Evolutionary conservation across 2,113 vertebrate genomes (phyloP).

Genomic region (Zeus faber): DNA sequence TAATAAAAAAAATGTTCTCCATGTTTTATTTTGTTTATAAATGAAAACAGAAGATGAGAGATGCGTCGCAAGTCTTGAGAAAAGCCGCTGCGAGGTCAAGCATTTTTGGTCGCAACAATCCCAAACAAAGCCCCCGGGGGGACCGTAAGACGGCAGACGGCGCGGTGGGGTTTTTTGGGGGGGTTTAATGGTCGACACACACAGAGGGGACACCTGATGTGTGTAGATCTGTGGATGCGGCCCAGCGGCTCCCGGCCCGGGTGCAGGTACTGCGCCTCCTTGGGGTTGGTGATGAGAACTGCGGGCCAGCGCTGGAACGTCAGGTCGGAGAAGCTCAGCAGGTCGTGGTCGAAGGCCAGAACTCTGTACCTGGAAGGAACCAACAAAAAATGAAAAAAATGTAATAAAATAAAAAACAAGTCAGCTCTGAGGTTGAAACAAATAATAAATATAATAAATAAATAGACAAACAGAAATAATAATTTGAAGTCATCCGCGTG

Average conservation of each 20-base stretch:
- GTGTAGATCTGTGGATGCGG: conserved; percentile 84
- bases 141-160: no score
- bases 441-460: no score
- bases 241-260: conserved; percentile 84
- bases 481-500: no score
- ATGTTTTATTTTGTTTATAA: no score
- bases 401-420: background rate
- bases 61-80: no score
- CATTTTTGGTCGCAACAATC: no score
- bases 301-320: conserved; percentile 89
- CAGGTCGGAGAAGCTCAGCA: conserved; percentile 91
- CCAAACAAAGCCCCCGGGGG: no score
- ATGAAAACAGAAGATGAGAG: no score
- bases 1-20: no score
- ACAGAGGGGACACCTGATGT: conserved; percentile 84
- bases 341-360: conserved; percentile 91
- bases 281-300: conserved; percentile 94
- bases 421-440: no score
- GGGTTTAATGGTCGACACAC: conserved; percentile 10
- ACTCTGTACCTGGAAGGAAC: conserved; percentile 84
- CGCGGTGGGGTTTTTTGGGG: background rate
- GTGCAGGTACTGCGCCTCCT: conserved; percentile 86
- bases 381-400: background rate
- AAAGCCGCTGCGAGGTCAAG: no score
- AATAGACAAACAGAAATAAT: no score